Conservation (phyloP, 1,140 invertebrate species). For the Drosophila albomicans region DNA sequence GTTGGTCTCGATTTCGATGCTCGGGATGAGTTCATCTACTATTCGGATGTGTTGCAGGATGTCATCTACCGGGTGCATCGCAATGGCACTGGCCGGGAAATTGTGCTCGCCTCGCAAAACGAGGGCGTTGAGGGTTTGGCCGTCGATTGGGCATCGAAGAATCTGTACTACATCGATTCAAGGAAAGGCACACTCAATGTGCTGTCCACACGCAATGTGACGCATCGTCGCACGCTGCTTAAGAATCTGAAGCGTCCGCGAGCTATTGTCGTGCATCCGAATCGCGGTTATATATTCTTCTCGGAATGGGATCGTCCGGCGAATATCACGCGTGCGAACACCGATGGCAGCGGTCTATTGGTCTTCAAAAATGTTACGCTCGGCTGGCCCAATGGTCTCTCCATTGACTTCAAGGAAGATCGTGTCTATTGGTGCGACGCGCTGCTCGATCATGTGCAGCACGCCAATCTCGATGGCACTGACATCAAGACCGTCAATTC, state of each 20-base stretch:
- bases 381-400: slow-evolving; percentile 98
- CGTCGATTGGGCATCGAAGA: slow-evolving; percentile 98
- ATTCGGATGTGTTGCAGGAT: slow-evolving; percentile 98
- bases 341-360: slow-evolving; percentile 93
- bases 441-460: slow-evolving; percentile 97
- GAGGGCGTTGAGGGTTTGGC: slow-evolving; percentile 98
- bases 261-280: slow-evolving; percentile 98
- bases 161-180: slow-evolving; percentile 99
- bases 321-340: slow-evolving; percentile 95
- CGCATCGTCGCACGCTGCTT: slow-evolving; percentile 92
- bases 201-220: slow-evolving; percentile 93
- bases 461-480: slow-evolving; percentile 96
- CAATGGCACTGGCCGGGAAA: slow-evolving; percentile 95
- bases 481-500: slow-evolving; percentile 97
- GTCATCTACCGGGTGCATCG: slow-evolving; percentile 96
- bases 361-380: slow-evolving; percentile 97
- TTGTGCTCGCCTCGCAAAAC: slow-evolving; percentile 97
- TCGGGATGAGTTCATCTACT: slow-evolving; percentile 96
- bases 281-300: slow-evolving; percentile 96
- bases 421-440: slow-evolving; percentile 98
- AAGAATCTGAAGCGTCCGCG: slow-evolving; percentile 96
- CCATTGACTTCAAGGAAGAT: slow-evolving; percentile 95
- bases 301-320: slow-evolving; percentile 98
- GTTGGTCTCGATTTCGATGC: slow-evolving; percentile 99
- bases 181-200: slow-evolving; percentile 98